Percentiles rank a stretch among this genome's conserved stretches.
phyloP scores from a whole-genome alignment of 2,113 vertebrate genomes.

The Ceyx margarethae region DNA sequence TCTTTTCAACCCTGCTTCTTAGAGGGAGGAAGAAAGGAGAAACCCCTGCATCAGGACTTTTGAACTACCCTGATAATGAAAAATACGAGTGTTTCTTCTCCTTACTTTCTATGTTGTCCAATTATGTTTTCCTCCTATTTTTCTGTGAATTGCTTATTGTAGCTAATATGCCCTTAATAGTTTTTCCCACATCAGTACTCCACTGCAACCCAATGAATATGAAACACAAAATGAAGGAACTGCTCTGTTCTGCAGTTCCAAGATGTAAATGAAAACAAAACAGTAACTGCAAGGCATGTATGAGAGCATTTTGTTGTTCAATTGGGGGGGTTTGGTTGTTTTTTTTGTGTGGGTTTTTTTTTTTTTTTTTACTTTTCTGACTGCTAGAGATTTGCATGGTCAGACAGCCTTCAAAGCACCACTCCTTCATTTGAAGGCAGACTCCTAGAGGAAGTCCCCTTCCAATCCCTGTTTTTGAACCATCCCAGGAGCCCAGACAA shows the following conservation, averaged over 20 bases:
- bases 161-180: background rate
- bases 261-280: background rate
- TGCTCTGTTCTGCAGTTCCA: background rate
- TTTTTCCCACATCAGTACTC: conserved; percentile 4
- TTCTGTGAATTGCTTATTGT: conserved; percentile 20
- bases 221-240: background rate
- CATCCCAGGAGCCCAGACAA: background rate
- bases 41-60: background rate
- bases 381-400: background rate
- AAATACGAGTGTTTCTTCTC: background rate
- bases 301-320: background rate
- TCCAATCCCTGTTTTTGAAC: background rate
- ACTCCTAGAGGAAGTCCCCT: background rate
- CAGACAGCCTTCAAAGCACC: background rate
- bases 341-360: too few species aligned
- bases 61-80: background rate
- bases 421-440: background rate
- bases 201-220: background rate
- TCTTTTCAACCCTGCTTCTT: background rate
- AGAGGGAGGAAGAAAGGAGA: background rate
- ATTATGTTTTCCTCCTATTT: background rate
- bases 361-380: background rate
- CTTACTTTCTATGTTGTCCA: background rate
- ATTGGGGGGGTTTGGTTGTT: too few species aligned
- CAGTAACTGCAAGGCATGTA: background rate